Percentiles rank a stretch among this genome's conserved stretches.
These are phyloP conservation scores for Drosophila athabasca DNA, from an alignment of 1,140 invertebrate genomes.

Conservation along the genomic window DNA sequence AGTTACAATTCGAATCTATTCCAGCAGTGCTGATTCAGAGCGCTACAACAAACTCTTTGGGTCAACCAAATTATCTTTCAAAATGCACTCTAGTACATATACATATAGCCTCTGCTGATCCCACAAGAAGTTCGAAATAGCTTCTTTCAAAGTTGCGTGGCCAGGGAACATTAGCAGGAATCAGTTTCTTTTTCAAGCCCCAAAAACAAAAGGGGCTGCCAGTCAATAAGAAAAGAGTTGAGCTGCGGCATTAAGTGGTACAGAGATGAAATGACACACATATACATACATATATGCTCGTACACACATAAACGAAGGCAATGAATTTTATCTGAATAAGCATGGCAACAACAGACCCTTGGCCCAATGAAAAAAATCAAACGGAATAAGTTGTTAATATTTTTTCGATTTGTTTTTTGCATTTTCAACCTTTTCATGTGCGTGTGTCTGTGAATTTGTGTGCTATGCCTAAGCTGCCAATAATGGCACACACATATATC, in stretches of 20 bases:
- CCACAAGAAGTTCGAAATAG: too few relatives aligned
- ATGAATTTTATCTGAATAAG: constrained; percentile 26
- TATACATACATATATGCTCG: background rate
- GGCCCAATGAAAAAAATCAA: constrained; percentile 73
- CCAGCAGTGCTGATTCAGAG: too few relatives aligned
- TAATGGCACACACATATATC: constrained; percentile 53
- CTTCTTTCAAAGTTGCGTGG: too few relatives aligned
- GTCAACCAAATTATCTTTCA: too few relatives aligned
- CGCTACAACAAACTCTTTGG: too few relatives aligned
- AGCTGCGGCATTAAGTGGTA: constrained; percentile 37
- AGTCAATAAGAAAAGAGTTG: background rate
- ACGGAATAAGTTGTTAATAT: constrained; percentile 71
- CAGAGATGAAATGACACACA: constrained; percentile 3
- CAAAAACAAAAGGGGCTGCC: background rate
- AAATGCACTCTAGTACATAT: too few relatives aligned
- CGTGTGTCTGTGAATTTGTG: background rate
- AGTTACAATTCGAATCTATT: too few relatives aligned
- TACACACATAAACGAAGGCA: background rate
- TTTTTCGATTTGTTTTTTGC: constrained; percentile 69
- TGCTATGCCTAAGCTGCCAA: constrained; percentile 64
- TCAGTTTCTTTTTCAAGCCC: constrained; percentile 22
- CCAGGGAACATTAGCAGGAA: too few relatives aligned
- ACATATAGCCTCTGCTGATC: too few relatives aligned
- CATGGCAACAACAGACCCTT: constrained; percentile 38
- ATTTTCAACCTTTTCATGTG: constrained; percentile 20